These are phyloP conservation scores for Benitochromis conjunctus DNA, from an alignment of 2,113 vertebrate genomes.

Conservation along the genomic window DNA sequence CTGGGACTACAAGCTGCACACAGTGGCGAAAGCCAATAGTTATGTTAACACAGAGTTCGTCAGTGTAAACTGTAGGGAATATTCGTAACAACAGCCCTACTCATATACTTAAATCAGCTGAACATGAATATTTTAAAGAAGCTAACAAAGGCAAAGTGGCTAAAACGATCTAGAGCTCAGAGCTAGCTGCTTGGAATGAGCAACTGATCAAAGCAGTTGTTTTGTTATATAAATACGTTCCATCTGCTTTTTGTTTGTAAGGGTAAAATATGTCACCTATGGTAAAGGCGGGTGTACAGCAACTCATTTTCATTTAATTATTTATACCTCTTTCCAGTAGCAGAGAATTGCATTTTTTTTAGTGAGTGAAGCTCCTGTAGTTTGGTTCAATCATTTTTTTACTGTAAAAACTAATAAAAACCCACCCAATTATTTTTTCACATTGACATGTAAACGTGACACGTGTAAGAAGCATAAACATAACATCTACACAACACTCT, in stretches of 20 bases:
- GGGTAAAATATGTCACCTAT: not conserved
- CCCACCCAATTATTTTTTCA: not conserved
- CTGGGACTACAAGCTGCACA: not conserved
- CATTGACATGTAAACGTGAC: not conserved
- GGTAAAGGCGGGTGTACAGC: not conserved
- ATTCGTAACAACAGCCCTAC: not conserved
- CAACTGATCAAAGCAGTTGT: not conserved
- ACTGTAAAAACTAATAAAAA: not conserved
- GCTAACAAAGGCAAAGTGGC: not conserved
- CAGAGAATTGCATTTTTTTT: not conserved
- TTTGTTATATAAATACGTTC: not conserved
- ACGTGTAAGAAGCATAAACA: no score
- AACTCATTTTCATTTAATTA: not conserved
- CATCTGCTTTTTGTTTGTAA: not conserved
- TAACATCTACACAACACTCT: not conserved
- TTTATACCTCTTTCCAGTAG: not conserved
- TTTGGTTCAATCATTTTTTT: not conserved
- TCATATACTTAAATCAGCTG: not conserved
- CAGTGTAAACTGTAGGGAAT: not conserved
- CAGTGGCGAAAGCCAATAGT: not conserved
- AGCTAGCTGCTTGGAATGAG: not conserved
- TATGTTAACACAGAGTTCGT: not conserved
- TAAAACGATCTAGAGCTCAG: not conserved
- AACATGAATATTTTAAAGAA: fast-evolving
- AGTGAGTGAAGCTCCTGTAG: not conserved